Base-by-base conservation (phyloP, 2,888 invertebrate genomes). In the Phlogophora meticulosa region DNA sequence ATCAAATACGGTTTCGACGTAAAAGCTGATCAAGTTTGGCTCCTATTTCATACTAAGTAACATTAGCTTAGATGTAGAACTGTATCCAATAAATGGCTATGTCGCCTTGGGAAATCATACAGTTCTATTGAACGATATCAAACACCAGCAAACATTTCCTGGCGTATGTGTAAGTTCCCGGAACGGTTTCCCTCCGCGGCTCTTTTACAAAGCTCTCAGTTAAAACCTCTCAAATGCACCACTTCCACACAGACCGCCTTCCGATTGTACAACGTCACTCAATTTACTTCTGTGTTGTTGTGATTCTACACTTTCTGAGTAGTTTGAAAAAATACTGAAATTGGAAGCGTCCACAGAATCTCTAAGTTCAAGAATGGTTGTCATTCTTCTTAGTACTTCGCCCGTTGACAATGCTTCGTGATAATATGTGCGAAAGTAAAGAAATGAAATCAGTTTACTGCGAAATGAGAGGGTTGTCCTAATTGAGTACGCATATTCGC, bases 241-340 rank as follows among this genome's bases (percentile, higher is more conserved):
- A 36, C 42, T 58, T 63, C 42, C 40, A 13, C 60, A 55, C 55
- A 10, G 61, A 52, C 49, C 46, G 32, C 15, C 22, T 46, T 56
- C n/a, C 46, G 53, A 65, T 49, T 24, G 49, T 40, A 24, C 15
- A 24, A 36, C 51, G 52, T 58, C 40, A 60, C 58, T 64, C 57
- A 56, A 68, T 76, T 67, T 17, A 45, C 52, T 57, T 22, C n/a
- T 7, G 55, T 62, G 62, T 58, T 64, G 49, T 67, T 68, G 45
- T 64, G 66, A 53, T 74, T 71, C 62, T 70, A 53, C 61, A 46
- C 48, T 61, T 80, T 72, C 76, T 52, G 32, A 73, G 75, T 72
- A 17, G 40, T 22, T 52, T 49, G 64, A 71, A 74, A 72, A 63
- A 56, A 65, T 74, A 65, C 57, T 40, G 61, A 70, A 64, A 78